Evolutionary conservation across 2,888 invertebrate genomes (phyloP), one percentile per base, ranked within the genome.

Genomic region (Brachyptera risi): DNA sequence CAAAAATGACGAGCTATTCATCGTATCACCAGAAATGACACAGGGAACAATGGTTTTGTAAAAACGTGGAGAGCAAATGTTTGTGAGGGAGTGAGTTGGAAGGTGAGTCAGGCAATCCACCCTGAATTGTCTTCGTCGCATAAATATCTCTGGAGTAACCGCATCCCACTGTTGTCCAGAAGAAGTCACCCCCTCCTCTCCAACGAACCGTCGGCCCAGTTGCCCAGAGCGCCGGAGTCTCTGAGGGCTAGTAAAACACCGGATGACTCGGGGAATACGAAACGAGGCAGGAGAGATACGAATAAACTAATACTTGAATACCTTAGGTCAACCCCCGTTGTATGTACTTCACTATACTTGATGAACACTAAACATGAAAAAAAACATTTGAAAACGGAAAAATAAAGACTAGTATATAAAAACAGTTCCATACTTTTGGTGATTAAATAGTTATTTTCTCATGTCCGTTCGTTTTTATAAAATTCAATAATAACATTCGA

Each of bases 81-180:
- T 35, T n/a, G 35, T 35, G 13, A 2, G 35, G 31, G 54, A 17
- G 35, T 35, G 13, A 2, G 54, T 3, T 21, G 27, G 3, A 5
- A 19, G 21, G 17, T 11, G 31, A 31, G 31, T 7, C n/a, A 17
- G 47, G 47, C 47, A 21, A 40, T 44, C 44, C 44, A 17, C 44
- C 44, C 44, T 44, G 44, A 54, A 54, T 54, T 54, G 54, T 54
- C 54, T 23, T 37, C 24, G 19, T 54, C 54, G 54, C 37, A 54
- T 37, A 37, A 37, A 54, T 37, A 19, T 54, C 54, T 31, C 51
- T 23, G 7, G 7, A 4, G n/a, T 40, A 9, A 40, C 40, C 40
- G 40, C 40, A n/a, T n/a, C 40, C 11, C 19, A 2, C 19, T 11
- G 44, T 19, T n/a, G 31, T 13, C n/a, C 15, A 23, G 31, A 31